phyloP scores from a whole-genome alignment of 2,113 vertebrate species.

The Caracal caracal region DNA sequence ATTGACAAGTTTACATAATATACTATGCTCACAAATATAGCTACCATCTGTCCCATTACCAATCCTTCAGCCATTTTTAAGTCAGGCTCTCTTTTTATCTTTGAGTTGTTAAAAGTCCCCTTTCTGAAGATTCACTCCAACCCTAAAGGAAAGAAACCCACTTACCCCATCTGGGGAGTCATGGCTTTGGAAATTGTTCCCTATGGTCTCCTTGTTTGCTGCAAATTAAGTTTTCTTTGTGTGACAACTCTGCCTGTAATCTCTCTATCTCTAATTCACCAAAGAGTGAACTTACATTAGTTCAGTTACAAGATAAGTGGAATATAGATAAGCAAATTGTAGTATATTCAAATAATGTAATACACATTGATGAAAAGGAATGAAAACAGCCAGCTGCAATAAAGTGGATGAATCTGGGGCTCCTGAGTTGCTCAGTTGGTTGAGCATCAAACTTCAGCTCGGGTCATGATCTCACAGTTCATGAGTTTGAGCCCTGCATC shows the following conservation, averaged over 20 bases:
- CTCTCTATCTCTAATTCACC: background rate
- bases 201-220: background rate
- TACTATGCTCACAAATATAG: too few species aligned
- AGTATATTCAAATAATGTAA: background rate
- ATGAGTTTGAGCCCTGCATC: too few species aligned
- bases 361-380: background rate
- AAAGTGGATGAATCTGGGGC: background rate
- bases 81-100: too few species aligned
- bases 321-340: background rate
- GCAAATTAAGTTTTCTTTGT: background rate
- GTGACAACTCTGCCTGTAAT: background rate
- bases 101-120: background rate
- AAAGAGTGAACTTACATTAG: background rate
- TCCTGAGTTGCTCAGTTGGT: background rate
- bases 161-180: background rate
- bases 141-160: background rate
- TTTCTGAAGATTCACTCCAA: background rate
- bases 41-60: too few species aligned
- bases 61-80: too few species aligned
- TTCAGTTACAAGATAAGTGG: background rate
- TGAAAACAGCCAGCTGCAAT: background rate
- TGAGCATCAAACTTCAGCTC: background rate
- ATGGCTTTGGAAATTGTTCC: background rate
- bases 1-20: too few species aligned
- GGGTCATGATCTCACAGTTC: background rate